A percentile compares a stretch with the other conserved stretches of the same genome.
Conservation (phyloP, 2,797 vertebrate species). For the Mormyrus proboscirostris region DNA sequence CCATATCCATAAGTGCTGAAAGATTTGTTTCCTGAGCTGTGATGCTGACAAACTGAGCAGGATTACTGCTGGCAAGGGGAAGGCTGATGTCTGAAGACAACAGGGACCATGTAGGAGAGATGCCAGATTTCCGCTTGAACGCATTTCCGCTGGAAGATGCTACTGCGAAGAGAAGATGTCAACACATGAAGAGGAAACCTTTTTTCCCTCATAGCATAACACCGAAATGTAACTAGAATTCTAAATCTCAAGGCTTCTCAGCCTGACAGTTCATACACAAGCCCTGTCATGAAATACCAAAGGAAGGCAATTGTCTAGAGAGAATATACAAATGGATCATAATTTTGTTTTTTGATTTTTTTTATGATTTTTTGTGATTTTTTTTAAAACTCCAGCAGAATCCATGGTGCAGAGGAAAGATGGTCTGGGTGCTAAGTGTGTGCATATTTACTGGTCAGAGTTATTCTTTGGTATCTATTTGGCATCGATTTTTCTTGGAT, state of each 20-base stretch:
- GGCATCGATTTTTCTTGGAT: background rate
- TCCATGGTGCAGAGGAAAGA: background rate
- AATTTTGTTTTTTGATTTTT: background rate
- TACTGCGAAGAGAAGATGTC: background rate
- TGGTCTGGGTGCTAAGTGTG: background rate
- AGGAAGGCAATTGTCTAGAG: background rate
- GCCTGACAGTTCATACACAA: background rate
- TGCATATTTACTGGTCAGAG: background rate
- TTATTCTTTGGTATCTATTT: background rate
- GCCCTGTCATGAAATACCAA: background rate
- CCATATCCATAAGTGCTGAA: background rate
- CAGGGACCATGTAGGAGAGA: background rate
- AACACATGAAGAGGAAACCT: background rate
- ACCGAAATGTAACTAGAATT: background rate
- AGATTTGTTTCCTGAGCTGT: background rate
- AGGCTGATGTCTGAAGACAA: background rate
- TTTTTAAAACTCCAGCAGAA: background rate
- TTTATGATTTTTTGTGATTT: background rate
- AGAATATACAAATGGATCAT: background rate
- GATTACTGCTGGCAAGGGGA: background rate
- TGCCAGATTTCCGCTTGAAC: slow-evolving; percentile 3
- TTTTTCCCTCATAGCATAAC: background rate
- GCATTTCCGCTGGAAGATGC: background rate
- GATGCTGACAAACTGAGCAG: background rate
- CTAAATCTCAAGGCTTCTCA: background rate